Evolutionary conservation across 2,797 vertebrate species (phyloP).

Genomic region (Takifugu ocellatus): DNA sequence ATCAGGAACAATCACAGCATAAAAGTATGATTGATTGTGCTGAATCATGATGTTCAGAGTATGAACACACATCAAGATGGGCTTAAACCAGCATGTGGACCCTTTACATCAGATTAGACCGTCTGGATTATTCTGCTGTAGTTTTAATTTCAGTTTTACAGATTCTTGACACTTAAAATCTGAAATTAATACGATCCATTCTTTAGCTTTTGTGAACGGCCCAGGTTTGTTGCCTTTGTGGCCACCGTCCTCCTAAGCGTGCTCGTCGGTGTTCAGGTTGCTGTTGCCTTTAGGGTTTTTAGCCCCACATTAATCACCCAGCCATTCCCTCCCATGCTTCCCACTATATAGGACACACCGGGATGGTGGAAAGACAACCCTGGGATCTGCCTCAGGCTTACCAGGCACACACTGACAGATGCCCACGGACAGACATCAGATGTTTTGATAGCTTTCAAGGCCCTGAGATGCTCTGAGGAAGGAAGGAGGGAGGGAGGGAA

Average conservation of each 20-base stretch:
- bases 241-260: neutral
- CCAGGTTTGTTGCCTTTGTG: too few species aligned
- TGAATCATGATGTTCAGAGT: too few species aligned
- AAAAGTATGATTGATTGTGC: neutral
- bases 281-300: slow-evolving; percentile 34
- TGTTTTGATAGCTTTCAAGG: slow-evolving; percentile 47
- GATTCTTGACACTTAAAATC: too few species aligned
- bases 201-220: too few species aligned
- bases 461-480: slow-evolving; percentile 52
- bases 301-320: slow-evolving; percentile 47
- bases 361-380: slow-evolving; percentile 54
- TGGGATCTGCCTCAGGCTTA: slow-evolving; percentile 39
- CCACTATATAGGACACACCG: slow-evolving; percentile 20
- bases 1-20: neutral
- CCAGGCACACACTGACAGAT: slow-evolving; percentile 16
- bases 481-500: too few species aligned
- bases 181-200: too few species aligned
- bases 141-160: too few species aligned
- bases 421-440: slow-evolving; percentile 23
- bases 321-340: slow-evolving; percentile 16
- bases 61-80: too few species aligned
- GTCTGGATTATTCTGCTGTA: too few species aligned
- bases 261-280: slow-evolving; percentile 15
- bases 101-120: too few species aligned
- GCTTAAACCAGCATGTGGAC: too few species aligned